Evolutionary conservation across 37 sponge, comb jelly and placozoan species (phyloP), one percentile per base, ranked within the genome.

Genomic region (Sycon ciliatum): DNA sequence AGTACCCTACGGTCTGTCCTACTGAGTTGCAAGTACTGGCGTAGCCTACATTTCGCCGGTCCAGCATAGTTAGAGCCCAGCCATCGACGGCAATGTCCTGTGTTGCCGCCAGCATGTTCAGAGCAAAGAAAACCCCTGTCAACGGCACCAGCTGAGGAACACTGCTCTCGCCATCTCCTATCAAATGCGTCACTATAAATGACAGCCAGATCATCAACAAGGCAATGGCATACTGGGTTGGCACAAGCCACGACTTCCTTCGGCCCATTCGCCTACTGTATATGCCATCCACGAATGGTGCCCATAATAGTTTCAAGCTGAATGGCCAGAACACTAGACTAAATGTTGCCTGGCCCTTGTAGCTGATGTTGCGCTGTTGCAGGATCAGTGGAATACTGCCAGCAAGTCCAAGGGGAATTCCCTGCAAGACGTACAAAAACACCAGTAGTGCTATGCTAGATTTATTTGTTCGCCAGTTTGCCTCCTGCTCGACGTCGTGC

Each of bases 41-140:
- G 54, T 84, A 84, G 37, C 98, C 98, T 13, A 96, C 85, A 39
- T 86, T 84, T 20, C 84, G 77, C 22, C 55, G 65, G 3, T 87
- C 85, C 35, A 96, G 84, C 83, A 96, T 92, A 16, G 89, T 89
- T 33, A 95, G 77, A 0, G 97, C 97, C 97, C 97, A 95, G 24
- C 97, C 97, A 56, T 95, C 97, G 31, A 95, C 97, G 0, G 92
- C 97, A 26, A 95, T 91, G 70, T 95, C 97, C 38, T 95, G 97
- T 0, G 91, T 95, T 16, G 95, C 93, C 30, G 98, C 83, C 23
- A 88, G 79, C 52, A 92, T 73, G 55, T 81, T 78, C 18, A 96
- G 78, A 2, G 80, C 37, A 68, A 86, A 89, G 87, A 96, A 96
- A 16, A 78, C 39, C 1, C 68, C 49, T 13, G 98, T 86, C 30